Base-by-base conservation (phyloP, 2,797 vertebrate species). In the Malurus leucopterus region DNA sequence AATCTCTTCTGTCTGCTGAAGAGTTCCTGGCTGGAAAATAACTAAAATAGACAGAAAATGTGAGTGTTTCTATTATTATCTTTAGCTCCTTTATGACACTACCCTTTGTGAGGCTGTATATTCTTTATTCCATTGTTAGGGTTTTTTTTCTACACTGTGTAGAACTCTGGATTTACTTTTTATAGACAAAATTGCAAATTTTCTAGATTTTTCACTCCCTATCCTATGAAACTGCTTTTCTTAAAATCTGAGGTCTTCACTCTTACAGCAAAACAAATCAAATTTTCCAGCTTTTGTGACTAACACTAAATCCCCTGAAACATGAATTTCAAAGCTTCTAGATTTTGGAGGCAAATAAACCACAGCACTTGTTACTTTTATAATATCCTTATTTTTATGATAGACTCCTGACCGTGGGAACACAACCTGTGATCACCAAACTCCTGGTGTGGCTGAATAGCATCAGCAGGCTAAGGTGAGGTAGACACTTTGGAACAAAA, bases 1-100 rank as follows among this genome's bases (percentile, higher is more conserved):
- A 74, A 88, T 84, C 54, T 76, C 67, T 70, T 88, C 74, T 84
- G 40, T 27, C 61, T 94, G 68, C 30, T 75, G 53, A 86, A 85
- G 53, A 63, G 32, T 32, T 83, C 41, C 84, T 89, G 55, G 47
- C 65, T 84, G 32, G 46, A 83, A 91, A 85, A 89, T 63, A 89
- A 30, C 34, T 70, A 61, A 85, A 85, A 83, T 38, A 72, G 62
- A 83, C 20, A 58, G 43, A 85, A 92, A 86, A 80, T 53, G 9
- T 40, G 59, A 69, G 69, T 57, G 20, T 61, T 89, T 87, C 63
- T 89, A 67, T 64, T 87, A 57, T 63, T 87, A 84, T 51, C 61
- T 85, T 87, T 38, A 80, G 32, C 44, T 87, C 59, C 46, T 65
- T 84, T 87, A 41, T 73, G 73, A 57, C 40, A 57, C 26, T 63